Conservation (phyloP, 1,140 invertebrate genomes). For the Bombus balteatus region DNA sequence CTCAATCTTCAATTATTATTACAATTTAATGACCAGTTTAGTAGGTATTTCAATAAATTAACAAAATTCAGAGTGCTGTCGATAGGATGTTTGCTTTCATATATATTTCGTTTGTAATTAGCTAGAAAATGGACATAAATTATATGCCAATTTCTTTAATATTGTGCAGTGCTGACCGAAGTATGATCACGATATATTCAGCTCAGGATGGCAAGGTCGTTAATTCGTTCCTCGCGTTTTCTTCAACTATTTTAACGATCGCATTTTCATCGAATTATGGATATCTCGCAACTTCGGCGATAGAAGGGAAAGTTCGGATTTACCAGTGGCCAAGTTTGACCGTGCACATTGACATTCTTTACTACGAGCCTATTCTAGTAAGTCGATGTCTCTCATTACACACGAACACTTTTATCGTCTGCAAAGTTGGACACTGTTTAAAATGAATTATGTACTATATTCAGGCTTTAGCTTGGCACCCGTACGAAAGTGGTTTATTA, state of each 20-base stretch:
- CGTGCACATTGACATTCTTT: slow-evolving; percentile 53
- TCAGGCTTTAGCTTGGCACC: slow-evolving; percentile 75
- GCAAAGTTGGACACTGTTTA: too few relatives aligned
- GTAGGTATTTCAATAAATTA: neutral
- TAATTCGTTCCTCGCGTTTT: neutral
- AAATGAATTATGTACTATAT: too few relatives aligned
- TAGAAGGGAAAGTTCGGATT: slow-evolving; percentile 58
- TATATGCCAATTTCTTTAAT: neutral
- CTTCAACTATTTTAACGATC: slow-evolving; percentile 40
- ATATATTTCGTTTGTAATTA: neutral
- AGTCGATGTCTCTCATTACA: neutral
- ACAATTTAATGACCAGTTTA: too few relatives aligned
- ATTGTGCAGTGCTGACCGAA: slow-evolving; percentile 46
- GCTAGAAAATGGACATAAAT: neutral
- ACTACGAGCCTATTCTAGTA: slow-evolving; percentile 55
- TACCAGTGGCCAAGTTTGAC: slow-evolving; percentile 54
- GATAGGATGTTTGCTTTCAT: neutral
- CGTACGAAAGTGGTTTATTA: slow-evolving; percentile 58
- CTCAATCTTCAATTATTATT: too few relatives aligned
- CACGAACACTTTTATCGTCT: neutral
- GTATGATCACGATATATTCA: slow-evolving; percentile 29
- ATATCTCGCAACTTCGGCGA: slow-evolving; percentile 53
- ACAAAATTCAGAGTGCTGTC: neutral
- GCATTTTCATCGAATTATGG: slow-evolving; percentile 65
- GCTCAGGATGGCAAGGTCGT: slow-evolving; percentile 9